phyloP scores from a whole-genome alignment of 2,797 vertebrate genomes.

The Manis crassicaudata region DNA sequence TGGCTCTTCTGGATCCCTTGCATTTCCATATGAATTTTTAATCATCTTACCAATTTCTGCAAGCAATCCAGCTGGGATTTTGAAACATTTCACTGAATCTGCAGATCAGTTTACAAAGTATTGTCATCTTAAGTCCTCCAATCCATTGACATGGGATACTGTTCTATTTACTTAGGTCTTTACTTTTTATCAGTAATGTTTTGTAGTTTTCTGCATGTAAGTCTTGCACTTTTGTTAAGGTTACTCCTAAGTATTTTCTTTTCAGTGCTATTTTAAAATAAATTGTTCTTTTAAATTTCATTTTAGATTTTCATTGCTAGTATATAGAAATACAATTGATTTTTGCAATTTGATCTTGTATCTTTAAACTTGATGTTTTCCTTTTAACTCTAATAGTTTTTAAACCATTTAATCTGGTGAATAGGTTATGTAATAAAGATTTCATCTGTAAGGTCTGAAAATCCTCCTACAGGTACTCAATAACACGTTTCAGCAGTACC shows the following conservation, averaged over 20 bases:
- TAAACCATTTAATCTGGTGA: neutral
- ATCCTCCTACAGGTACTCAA: neutral
- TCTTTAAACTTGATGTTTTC: neutral
- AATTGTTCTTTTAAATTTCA: neutral
- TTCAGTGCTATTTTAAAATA: neutral
- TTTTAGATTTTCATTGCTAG: neutral
- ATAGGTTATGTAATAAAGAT: neutral
- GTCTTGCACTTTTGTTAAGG: neutral
- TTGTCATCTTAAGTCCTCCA: neutral
- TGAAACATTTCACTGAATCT: neutral
- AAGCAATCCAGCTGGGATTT: neutral
- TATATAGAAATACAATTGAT: neutral
- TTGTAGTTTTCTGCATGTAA: neutral
- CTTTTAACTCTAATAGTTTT: neutral
- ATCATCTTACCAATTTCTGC: neutral
- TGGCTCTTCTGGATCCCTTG: neutral
- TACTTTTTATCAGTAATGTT: neutral
- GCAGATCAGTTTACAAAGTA: neutral
- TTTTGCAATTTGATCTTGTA: neutral
- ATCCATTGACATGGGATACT: neutral
- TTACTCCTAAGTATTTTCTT: neutral
- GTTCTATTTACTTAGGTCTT: neutral
- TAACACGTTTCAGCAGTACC: neutral
- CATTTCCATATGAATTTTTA: neutral
- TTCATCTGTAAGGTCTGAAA: neutral